Percentiles rank a stretch among this genome's conserved stretches.
These are phyloP conservation scores for Amphilophus citrinellus DNA, from an alignment of 2,113 vertebrate species.

Conservation along the genomic window DNA sequence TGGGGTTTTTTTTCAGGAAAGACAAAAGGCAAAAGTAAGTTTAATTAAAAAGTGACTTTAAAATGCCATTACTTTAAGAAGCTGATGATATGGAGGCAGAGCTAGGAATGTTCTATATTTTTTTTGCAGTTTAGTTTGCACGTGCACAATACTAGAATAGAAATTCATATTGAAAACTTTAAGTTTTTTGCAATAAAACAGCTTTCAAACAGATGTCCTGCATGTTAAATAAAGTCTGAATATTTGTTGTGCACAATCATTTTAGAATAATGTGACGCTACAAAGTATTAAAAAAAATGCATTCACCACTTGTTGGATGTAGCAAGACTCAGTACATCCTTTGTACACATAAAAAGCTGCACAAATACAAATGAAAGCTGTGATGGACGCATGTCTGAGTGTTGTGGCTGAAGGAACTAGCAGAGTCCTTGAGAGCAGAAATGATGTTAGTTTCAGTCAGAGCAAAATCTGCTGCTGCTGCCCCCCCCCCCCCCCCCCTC, in stretches of 20 bases:
- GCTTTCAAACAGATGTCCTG: neutral
- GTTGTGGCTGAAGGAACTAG: rapidly evolving
- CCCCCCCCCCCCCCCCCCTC: neutral
- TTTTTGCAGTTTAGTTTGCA: neutral
- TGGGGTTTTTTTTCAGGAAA: too few species aligned
- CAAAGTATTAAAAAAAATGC: neutral
- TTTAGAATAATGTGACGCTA: rapidly evolving
- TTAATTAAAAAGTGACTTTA: too few species aligned
- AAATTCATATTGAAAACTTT: neutral
- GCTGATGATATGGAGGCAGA: too few species aligned
- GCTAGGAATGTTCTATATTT: neutral
- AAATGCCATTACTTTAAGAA: neutral
- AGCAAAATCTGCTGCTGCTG: neutral
- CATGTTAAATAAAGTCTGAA: rapidly evolving
- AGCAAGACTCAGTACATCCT: neutral
- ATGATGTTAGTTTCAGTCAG: slow-evolving; percentile 22
- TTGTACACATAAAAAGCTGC: neutral
- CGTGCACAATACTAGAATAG: neutral
- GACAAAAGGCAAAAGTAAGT: neutral
- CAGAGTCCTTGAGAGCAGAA: neutral
- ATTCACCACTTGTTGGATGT: neutral
- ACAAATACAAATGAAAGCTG: neutral
- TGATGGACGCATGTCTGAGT: neutral
- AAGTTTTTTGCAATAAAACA: neutral
- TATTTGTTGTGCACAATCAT: neutral